Base-by-base conservation (phyloP, 2,113 vertebrate species). In the Lampris megalopsis region DNA sequence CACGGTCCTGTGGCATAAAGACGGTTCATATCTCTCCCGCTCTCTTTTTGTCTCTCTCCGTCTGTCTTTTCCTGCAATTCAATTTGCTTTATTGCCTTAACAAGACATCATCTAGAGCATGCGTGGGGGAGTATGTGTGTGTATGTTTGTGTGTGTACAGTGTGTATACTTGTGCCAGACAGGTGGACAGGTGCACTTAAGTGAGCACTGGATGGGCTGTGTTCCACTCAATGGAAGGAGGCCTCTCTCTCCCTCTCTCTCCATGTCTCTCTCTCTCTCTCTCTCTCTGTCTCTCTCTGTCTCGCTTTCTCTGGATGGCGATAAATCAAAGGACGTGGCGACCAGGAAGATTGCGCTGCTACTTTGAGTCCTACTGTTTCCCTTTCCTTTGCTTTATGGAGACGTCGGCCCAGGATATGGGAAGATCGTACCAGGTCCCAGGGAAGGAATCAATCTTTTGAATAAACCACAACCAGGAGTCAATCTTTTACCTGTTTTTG, bases 301-400 rank as follows among this genome's bases (percentile, higher is more conserved):
- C 43, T 54, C 50, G 9, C 41, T 47, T 40, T 70, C 86, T 72
- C 84, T 2, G 41, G 71, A 57, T 48, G 42, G 73, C 49, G 77
- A 88, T 91, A 91, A 86, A 90, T 91, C 73, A 81, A 13, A 58
- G 76, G 68, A 79, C 79, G 67, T 84, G 67, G 68, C 71, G 87
- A 91, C 87, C 79, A 81, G 76, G 75, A 87, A 67, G 81, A 87
- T 86, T 87, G 73, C 58, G 53, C 79, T 75, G 65, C 81, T 80
- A 82, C 65, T 86, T 82, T 79, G 60, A 80, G 78, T 71, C 81
- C 70, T 81, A 79, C 58, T 79, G 80, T 82, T 62, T 77, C 73
- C 65, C 57, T 73, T 75, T 82, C 38, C 58, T 80, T 71, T 79
- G 71, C 70, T 90, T 91, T 90, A 90, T 90, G 80, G 72, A 79